Conservation (phyloP, 2,113 vertebrate species). For the Paralichthys olivaceus region DNA sequence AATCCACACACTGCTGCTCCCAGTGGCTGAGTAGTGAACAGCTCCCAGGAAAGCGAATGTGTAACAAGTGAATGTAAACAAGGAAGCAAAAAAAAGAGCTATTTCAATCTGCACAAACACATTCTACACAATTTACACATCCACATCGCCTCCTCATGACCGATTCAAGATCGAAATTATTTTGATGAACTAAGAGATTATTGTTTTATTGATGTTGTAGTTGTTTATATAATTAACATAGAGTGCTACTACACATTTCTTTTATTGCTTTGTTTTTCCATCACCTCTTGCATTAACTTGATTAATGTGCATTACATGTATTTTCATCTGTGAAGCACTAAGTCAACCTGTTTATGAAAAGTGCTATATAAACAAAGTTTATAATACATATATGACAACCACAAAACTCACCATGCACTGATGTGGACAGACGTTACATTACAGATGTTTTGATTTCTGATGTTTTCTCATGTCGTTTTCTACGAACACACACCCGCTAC, state of each 20-base stretch:
- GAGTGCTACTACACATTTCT: too few species aligned
- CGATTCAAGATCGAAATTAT: background rate
- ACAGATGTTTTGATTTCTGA: background rate
- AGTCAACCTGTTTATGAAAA: too few species aligned
- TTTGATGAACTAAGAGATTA: background rate
- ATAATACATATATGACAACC: too few species aligned
- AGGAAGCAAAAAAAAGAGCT: background rate
- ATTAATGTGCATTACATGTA: too few species aligned
- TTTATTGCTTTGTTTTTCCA: too few species aligned
- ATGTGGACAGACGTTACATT: background rate
- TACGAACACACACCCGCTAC: background rate
- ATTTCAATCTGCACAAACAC: background rate
- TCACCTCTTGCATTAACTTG: too few species aligned
- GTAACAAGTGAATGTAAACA: background rate
- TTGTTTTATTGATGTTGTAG: background rate
- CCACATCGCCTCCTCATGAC: background rate
- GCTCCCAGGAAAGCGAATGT: background rate
- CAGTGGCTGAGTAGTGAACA: constrained; percentile 33
- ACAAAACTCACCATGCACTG: background rate
- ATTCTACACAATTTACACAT: background rate
- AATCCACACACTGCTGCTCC: background rate
- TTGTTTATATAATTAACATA: background rate
- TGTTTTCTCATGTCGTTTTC: background rate
- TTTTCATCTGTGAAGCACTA: too few species aligned
- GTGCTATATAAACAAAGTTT: too few species aligned